phyloP scores from a whole-genome alignment of 2,113 vertebrate species.

The Holacanthus passer region DNA sequence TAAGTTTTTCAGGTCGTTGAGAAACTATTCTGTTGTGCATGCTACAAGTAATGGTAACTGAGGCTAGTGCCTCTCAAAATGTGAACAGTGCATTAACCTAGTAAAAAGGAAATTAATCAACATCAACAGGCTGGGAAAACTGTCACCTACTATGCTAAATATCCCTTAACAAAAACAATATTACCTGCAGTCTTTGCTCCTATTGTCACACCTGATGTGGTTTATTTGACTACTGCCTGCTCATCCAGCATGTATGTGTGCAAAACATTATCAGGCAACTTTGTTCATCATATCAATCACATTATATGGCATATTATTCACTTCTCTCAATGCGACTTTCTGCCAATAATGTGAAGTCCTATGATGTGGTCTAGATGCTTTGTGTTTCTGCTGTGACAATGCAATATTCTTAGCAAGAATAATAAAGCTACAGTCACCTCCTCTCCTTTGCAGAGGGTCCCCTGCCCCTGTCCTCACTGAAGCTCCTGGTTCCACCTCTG shows the following conservation, averaged over 20 bases:
- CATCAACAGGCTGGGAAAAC: background rate
- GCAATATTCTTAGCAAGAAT: background rate
- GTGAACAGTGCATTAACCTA: background rate
- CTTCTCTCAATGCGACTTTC: background rate
- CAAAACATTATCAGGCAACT: background rate
- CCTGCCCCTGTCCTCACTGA: constrained; percentile 67
- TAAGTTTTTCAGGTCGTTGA: background rate
- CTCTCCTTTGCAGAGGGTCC: constrained; percentile 47
- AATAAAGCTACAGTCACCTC: background rate
- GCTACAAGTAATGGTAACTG: too few relatives aligned
- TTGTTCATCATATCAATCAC: too few relatives aligned
- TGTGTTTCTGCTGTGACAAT: background rate
- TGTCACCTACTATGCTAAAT: background rate
- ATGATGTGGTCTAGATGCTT: background rate
- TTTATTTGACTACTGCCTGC: background rate
- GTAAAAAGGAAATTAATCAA: background rate
- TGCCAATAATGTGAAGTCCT: background rate
- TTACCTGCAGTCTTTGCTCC: background rate
- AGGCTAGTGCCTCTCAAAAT: background rate
- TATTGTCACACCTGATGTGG: background rate
- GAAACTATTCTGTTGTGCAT: background rate
- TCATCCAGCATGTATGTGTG: background rate
- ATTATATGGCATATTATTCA: too few relatives aligned
- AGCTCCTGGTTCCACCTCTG: constrained; percentile 76
- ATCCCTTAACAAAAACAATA: too few relatives aligned